These are phyloP conservation scores for Schmidtea mediterranea DNA, from an alignment of 1,140 invertebrate genomes.

Conservation along the genomic window DNA sequence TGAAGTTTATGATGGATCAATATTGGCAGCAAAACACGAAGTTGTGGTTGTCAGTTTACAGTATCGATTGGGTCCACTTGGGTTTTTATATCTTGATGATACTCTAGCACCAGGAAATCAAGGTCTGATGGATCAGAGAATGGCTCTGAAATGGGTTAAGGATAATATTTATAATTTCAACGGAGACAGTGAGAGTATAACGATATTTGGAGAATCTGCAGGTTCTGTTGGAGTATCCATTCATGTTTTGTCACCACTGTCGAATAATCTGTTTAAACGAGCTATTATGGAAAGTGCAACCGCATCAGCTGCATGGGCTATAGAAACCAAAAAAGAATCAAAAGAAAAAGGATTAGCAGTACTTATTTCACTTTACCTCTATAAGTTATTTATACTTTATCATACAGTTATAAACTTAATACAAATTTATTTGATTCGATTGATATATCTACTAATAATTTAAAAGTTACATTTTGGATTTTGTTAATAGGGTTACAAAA, in stretches of 20 bases:
- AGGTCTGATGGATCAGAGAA: slow-evolving; percentile 68
- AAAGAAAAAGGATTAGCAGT: not conserved
- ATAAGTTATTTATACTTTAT: not conserved
- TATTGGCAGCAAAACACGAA: slow-evolving; percentile 42
- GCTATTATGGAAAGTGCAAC: slow-evolving; percentile 36
- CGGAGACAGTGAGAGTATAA: slow-evolving; percentile 71
- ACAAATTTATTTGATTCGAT: too few species aligned
- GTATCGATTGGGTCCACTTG: slow-evolving; percentile 54
- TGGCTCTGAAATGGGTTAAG: slow-evolving; percentile 47
- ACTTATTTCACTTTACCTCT: not conserved
- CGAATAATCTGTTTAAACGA: slow-evolving; percentile 54
- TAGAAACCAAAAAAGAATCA: not conserved
- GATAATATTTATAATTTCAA: slow-evolving; percentile 76
- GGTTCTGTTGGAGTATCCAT: slow-evolving; percentile 70
- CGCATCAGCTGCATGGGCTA: slow-evolving; percentile 56
- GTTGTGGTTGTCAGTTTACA: slow-evolving; percentile 72
- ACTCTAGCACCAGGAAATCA: slow-evolving; percentile 62
- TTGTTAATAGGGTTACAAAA: too few species aligned
- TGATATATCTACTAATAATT: too few species aligned
- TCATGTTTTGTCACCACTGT: slow-evolving; percentile 60
- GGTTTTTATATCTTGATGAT: slow-evolving; percentile 58
- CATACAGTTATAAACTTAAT: too few species aligned
- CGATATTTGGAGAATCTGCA: slow-evolving; percentile 77
- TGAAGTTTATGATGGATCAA: slow-evolving; percentile 59
- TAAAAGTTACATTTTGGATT: too few species aligned